Conservation (phyloP, 2,113 vertebrate genomes). For the Apus apus region DNA sequence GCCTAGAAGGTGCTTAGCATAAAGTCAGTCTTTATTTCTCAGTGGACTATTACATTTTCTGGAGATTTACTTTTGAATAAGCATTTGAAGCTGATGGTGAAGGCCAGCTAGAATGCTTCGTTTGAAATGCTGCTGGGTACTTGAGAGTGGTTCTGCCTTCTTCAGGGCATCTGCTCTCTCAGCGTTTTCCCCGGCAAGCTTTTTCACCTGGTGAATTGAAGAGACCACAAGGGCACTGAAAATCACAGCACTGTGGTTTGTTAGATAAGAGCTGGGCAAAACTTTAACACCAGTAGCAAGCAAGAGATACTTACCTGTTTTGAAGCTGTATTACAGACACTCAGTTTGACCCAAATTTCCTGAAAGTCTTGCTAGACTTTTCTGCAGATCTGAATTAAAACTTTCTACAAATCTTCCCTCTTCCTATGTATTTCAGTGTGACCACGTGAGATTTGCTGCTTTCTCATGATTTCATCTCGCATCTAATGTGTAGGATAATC, state of each 20-base stretch:
- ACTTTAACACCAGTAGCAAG: neutral
- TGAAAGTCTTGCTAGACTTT: neutral
- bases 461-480: neutral
- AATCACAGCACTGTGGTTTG: conserved; percentile 6
- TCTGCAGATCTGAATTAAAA: conserved; percentile 9
- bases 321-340: neutral
- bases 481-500: neutral
- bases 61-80: neutral
- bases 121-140: neutral
- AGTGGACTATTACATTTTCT: neutral
- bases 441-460: neutral
- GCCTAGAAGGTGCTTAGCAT: neutral
- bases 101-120: neutral
- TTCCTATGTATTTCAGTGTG: neutral
- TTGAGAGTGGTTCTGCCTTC: neutral
- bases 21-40: conserved; percentile 25
- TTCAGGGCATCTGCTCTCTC: neutral
- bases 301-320: neutral
- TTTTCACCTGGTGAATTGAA: conserved; percentile 1
- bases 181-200: neutral
- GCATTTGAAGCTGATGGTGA: neutral
- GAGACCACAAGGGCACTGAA: conserved; percentile 1
- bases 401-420: neutral
- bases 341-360: neutral
- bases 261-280: conserved; percentile 24